Conservation (phyloP, 2,888 invertebrate genomes). For the Nephrotoma flavescens region DNA sequence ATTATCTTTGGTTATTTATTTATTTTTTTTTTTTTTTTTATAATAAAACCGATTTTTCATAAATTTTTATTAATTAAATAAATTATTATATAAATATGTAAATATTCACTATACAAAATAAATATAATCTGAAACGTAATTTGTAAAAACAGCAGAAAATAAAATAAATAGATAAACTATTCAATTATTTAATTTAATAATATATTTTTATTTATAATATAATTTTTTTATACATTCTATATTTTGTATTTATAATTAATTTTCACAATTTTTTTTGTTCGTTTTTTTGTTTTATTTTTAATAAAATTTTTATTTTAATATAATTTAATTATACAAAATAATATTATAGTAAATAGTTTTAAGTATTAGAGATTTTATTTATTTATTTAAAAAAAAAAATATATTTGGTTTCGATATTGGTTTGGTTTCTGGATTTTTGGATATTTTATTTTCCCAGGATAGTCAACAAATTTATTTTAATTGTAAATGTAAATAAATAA, state of each 20-base stretch:
- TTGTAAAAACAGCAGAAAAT: not conserved
- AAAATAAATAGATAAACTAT: not conserved
- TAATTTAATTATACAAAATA: not conserved
- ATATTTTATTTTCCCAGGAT: not conserved
- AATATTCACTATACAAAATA: too few species aligned
- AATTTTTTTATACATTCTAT: not conserved
- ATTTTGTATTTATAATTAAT: not conserved
- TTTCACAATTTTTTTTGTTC: not conserved
- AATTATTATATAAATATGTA: too few species aligned
- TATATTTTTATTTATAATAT: not conserved
- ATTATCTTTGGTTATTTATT: too few species aligned
- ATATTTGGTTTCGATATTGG: not conserved
- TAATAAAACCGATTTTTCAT: too few species aligned
- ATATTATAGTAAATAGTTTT: not conserved
- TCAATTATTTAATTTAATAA: not conserved
- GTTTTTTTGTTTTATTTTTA: not conserved
- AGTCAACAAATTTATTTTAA: not conserved
- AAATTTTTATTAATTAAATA: too few species aligned
- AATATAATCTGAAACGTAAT: too few species aligned
- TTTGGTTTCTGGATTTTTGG: not conserved
- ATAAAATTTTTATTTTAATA: not conserved
- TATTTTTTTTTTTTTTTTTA: too few species aligned
- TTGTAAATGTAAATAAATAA: not conserved
- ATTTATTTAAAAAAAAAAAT: not conserved
- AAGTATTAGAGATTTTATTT: not conserved